These are phyloP conservation scores for Lipophrys pholis DNA, from an alignment of 2,113 vertebrate species.

Conservation along the genomic window DNA sequence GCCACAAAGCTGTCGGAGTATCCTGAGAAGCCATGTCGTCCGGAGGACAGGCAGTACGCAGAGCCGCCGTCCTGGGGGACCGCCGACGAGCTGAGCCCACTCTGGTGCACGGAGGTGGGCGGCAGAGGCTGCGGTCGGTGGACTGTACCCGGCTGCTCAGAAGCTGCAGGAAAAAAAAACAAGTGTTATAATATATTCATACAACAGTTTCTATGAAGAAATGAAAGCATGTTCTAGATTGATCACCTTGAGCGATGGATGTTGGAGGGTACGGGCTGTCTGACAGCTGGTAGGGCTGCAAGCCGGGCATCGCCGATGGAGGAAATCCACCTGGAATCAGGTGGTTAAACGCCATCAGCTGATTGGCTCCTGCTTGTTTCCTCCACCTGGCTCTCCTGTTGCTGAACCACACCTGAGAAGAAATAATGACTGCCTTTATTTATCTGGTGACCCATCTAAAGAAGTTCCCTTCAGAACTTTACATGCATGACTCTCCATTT, in stretches of 20 bases:
- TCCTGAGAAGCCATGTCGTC: constrained; percentile 95
- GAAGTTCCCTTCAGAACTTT: background rate
- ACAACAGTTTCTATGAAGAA: too few relatives aligned
- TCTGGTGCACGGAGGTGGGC: constrained; percentile 97
- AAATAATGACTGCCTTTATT: constrained; percentile 6
- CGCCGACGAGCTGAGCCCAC: constrained; percentile 84
- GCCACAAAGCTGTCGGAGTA: constrained; percentile 98
- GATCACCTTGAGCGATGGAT: constrained; percentile 93
- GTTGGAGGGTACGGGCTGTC: constrained; percentile 96
- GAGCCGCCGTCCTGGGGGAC: constrained; percentile 92
- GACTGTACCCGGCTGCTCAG: constrained; percentile 94
- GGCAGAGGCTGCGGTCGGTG: constrained; percentile 98
- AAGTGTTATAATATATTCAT: too few relatives aligned
- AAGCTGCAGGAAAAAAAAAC: constrained; percentile 74
- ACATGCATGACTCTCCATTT: background rate
- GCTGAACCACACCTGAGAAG: constrained; percentile 96
- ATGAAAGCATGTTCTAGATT: background rate
- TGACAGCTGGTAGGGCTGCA: constrained; percentile 96
- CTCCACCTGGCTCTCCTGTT: constrained; percentile 98
- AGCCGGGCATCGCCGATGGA: constrained; percentile 93
- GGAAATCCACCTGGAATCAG: constrained; percentile 98
- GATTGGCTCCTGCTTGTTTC: constrained; percentile 99
- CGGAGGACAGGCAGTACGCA: constrained; percentile 95
- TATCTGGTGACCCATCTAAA: background rate
- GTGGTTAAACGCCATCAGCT: constrained; percentile 99